Conservation (phyloP, 2,797 vertebrate genomes). For the Myoxocephalus aenaeus region DNA sequence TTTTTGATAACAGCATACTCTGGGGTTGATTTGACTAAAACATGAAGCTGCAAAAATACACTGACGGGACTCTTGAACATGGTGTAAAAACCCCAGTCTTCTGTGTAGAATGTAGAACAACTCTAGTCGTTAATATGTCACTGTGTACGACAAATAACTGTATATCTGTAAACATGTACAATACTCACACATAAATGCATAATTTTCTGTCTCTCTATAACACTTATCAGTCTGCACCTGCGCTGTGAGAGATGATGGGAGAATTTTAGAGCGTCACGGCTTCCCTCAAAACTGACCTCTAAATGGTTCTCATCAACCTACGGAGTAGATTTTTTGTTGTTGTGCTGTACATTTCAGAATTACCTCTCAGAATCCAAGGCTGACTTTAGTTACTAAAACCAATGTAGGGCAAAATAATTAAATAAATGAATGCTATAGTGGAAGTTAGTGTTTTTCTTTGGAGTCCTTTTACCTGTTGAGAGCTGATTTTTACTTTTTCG, state of each 20-base stretch:
- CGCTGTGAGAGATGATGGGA: constrained; percentile 62
- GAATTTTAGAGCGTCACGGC: constrained; percentile 59
- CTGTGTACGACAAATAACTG: constrained; percentile 79
- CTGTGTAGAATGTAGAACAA: constrained; percentile 80
- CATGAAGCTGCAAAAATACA: constrained; percentile 80
- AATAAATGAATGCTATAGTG: constrained; percentile 67
- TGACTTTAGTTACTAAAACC: constrained; percentile 78
- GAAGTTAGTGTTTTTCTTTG: constrained; percentile 68
- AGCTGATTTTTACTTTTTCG: constrained; percentile 27
- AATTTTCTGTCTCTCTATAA: constrained; percentile 71
- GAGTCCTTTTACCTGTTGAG: constrained; percentile 55
- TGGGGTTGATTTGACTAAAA: constrained; percentile 74
- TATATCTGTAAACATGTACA: constrained; percentile 84
- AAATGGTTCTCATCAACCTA: constrained; percentile 44
- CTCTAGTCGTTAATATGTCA: constrained; percentile 76
- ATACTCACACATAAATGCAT: constrained; percentile 77
- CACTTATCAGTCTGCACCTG: constrained; percentile 69
- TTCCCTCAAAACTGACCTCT: constrained; percentile 69
- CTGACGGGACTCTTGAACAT: constrained; percentile 77
- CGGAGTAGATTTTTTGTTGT: constrained; percentile 37
- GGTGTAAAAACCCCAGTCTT: constrained; percentile 72
- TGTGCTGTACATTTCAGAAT: constrained; percentile 79
- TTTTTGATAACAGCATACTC: constrained; percentile 77
- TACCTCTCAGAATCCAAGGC: constrained; percentile 82
- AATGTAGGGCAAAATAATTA: constrained; percentile 61